Evolutionary conservation across 2,797 vertebrate genomes (phyloP).

Genomic region (Sebastes hubbsi): DNA sequence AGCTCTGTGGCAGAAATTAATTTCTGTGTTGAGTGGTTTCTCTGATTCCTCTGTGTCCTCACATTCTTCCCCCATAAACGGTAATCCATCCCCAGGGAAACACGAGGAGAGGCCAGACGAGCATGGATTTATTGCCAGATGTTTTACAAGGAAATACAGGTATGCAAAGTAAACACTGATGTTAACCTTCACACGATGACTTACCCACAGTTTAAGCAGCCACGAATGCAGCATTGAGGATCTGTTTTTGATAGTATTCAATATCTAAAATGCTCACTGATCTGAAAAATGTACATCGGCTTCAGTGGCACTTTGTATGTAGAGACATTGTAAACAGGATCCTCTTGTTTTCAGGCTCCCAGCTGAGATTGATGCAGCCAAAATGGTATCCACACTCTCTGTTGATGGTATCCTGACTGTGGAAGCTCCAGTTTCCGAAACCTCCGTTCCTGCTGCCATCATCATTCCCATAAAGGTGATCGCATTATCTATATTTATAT

Average conservation of each 20-base stretch:
- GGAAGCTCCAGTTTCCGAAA: slow-evolving; percentile 72
- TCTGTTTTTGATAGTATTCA: background rate
- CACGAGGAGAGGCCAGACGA: slow-evolving; percentile 81
- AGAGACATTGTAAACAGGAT: background rate
- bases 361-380: slow-evolving; percentile 57
- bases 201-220: background rate
- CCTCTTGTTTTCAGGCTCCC: slow-evolving; percentile 75
- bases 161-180: slow-evolving; percentile 54
- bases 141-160: slow-evolving; percentile 86
- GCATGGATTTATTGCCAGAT: slow-evolving; percentile 81
- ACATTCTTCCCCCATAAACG: slow-evolving; percentile 42
- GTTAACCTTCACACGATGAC: slow-evolving; percentile 1
- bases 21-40: slow-evolving; percentile 61
- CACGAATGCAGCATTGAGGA: background rate
- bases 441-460: slow-evolving; percentile 52
- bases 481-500: background rate
- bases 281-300: background rate
- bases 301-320: background rate
- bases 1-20: slow-evolving; percentile 66
- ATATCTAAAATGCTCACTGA: slow-evolving; percentile 15
- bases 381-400: slow-evolving; percentile 72
- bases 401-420: slow-evolving; percentile 79
- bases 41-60: slow-evolving; percentile 52
- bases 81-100: slow-evolving; percentile 74
- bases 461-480: slow-evolving; percentile 80